Evolutionary conservation across 2,113 vertebrate genomes (phyloP).

Genomic region (Hyaena hyaena): DNA sequence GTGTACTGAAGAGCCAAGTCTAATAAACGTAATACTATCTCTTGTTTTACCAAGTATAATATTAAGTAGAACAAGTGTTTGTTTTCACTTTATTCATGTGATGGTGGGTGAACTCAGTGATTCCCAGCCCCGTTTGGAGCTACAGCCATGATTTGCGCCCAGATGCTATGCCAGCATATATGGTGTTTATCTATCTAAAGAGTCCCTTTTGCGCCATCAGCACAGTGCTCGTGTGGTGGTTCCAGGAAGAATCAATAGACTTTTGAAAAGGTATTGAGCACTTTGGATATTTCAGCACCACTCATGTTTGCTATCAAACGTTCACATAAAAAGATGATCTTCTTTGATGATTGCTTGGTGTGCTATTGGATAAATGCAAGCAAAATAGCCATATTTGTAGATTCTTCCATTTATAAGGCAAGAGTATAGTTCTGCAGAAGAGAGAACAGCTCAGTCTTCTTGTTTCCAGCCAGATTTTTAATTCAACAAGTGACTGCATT

Average conservation of each 20-base stretch:
- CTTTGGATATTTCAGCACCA: background rate
- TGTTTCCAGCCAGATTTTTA: conserved; percentile 4
- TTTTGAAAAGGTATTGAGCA: background rate
- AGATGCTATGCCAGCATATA: background rate
- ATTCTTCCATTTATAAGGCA: background rate
- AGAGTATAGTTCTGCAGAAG: background rate
- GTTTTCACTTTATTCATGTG: background rate
- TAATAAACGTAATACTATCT: background rate
- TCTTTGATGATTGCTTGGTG: background rate
- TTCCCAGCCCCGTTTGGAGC: too few species aligned
- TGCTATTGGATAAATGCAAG: background rate
- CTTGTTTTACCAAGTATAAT: background rate
- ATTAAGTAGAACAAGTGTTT: background rate
- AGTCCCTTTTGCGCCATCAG: background rate
- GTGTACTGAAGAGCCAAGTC: background rate
- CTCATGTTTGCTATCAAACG: background rate
- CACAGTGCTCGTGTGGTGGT: background rate
- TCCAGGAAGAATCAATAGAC: background rate
- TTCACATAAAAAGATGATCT: background rate
- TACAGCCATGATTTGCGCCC: too few species aligned
- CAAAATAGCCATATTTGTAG: background rate
- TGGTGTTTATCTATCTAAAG: too few species aligned
- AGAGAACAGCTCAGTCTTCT: background rate
- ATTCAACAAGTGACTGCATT: background rate
- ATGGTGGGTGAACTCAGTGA: background rate